phyloP scores from a whole-genome alignment of 2,113 vertebrate species.

The Corydoras sp. region DNA sequence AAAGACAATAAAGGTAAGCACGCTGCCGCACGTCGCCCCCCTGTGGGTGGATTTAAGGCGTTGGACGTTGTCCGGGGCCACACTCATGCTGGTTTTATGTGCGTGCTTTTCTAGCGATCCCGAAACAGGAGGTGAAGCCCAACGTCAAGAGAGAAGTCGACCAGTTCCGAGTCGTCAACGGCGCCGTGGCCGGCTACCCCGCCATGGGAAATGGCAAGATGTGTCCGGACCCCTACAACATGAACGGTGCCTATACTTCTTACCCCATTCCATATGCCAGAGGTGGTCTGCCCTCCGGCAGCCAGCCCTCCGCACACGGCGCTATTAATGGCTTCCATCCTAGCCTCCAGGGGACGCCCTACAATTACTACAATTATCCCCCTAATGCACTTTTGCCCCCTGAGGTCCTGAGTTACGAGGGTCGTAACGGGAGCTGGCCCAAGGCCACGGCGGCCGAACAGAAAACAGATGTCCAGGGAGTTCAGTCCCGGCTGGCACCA shows the following conservation, averaged over 20 bases:
- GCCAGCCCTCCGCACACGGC: conserved; percentile 74
- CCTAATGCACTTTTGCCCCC: conserved; percentile 81
- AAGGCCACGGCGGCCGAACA: conserved; percentile 66
- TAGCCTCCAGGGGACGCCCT: conserved; percentile 77
- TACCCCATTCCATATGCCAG: conserved; percentile 93
- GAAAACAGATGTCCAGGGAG: conserved; percentile 76
- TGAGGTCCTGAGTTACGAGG: conserved; percentile 76
- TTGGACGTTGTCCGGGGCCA: background rate
- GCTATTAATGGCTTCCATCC: conserved; percentile 85
- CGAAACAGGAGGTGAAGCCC: conserved; percentile 82
- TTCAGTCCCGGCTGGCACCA: conserved; percentile 75
- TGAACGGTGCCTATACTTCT: conserved; percentile 81
- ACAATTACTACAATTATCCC: conserved; percentile 81
- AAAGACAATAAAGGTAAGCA: conserved; percentile 64
- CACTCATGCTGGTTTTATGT: background rate
- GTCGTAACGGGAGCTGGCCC: conserved; percentile 62
- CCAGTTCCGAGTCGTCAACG: conserved; percentile 77
- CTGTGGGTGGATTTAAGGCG: too few species aligned
- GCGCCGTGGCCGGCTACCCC: conserved; percentile 70
- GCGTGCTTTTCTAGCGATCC: conserved; percentile 48
- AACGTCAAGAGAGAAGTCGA: conserved; percentile 79
- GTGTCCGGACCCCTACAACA: conserved; percentile 77
- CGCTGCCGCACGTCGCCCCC: background rate
- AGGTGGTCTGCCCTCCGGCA: conserved; percentile 73
- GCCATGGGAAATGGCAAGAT: conserved; percentile 76